Conservation (phyloP, 2,797 vertebrate species). For the Erethizon dorsatum region DNA sequence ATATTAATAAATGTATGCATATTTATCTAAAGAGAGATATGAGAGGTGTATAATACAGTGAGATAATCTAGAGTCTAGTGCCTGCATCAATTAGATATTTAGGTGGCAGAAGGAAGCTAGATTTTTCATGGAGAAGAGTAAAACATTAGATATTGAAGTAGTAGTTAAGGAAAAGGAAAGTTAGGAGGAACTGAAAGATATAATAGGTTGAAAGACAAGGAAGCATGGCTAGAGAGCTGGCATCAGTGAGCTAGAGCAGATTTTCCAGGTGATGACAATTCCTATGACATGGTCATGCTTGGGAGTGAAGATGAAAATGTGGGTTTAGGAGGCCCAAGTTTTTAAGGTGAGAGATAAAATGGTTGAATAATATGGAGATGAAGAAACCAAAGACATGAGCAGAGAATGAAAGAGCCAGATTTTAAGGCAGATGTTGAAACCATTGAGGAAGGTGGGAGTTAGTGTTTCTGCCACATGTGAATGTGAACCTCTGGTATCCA, state of each 20-base stretch:
- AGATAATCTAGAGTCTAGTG: constrained; percentile 18
- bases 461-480: neutral
- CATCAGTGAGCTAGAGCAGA: neutral
- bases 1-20: neutral
- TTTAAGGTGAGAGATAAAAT: neutral
- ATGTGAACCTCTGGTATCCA: neutral
- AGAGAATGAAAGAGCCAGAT: neutral
- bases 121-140: neutral
- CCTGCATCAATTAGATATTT: constrained; percentile 13
- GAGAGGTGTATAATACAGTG: neutral
- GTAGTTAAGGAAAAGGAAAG: neutral
- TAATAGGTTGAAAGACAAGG: neutral
- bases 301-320: neutral
- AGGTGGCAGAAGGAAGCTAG: neutral
- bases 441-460: neutral
- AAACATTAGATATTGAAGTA: neutral
- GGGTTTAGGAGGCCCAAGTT: neutral
- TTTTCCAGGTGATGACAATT: neutral
- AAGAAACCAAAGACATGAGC: neutral
- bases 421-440: neutral
- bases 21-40: neutral
- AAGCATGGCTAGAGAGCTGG: neutral
- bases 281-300: neutral
- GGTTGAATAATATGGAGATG: neutral
- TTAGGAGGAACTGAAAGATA: neutral